These are phyloP conservation scores for Rallus limicola DNA, from an alignment of 2,113 vertebrate species.

Conservation along the genomic window DNA sequence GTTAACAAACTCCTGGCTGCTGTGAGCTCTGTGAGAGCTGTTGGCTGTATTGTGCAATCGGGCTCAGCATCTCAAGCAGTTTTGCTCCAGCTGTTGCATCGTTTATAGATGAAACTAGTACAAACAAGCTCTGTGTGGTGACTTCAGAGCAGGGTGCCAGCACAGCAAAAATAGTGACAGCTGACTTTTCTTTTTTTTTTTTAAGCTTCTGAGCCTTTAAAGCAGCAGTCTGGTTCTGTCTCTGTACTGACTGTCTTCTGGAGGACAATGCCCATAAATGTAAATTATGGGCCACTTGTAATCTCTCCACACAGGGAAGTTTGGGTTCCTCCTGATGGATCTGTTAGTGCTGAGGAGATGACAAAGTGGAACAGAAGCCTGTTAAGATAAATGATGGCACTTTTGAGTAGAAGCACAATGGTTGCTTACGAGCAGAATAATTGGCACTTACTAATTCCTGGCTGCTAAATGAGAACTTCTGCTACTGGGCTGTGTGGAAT, in stretches of 20 bases:
- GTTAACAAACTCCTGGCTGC: not conserved
- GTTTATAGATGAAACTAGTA: slow-evolving; percentile 15
- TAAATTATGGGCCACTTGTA: not conserved
- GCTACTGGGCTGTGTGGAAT: not conserved
- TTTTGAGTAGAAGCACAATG: not conserved
- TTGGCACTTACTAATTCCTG: not conserved
- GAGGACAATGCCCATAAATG: not conserved
- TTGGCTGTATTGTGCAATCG: not conserved
- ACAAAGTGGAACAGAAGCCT: not conserved
- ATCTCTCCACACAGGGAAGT: not conserved
- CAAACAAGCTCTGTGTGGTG: slow-evolving; percentile 13
- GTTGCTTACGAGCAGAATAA: not conserved
- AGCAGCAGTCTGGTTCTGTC: not conserved
- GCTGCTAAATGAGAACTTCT: not conserved
- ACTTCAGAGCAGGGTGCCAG: not conserved
- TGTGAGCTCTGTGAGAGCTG: not conserved
- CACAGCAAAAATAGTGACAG: not conserved
- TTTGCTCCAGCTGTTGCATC: slow-evolving; percentile 26
- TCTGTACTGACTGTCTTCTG: not conserved
- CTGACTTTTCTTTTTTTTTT: not conserved
- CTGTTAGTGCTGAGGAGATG: not conserved
- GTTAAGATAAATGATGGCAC: not conserved
- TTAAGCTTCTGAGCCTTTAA: not conserved
- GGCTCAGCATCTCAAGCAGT: slow-evolving; percentile 5
- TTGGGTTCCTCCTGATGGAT: not conserved